phyloP scores from a whole-genome alignment of 2,113 vertebrate species.

The Percopsis transmontana region DNA sequence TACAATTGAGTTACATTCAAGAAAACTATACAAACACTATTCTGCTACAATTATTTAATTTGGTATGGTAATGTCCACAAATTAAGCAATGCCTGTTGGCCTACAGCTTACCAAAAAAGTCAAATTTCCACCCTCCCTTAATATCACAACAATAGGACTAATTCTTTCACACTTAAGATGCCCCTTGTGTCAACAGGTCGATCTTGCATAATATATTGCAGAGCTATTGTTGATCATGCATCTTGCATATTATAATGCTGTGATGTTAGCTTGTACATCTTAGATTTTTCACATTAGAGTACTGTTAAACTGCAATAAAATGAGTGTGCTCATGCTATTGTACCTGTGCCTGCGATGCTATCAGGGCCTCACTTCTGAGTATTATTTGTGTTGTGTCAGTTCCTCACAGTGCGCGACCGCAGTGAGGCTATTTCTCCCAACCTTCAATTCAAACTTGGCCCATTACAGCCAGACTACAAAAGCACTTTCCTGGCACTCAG shows the following conservation, averaged over 20 bases:
- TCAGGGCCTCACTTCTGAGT: slow-evolving; percentile 72
- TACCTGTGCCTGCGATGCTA: slow-evolving; percentile 73
- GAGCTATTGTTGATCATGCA: too few relatives aligned
- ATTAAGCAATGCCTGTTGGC: too few relatives aligned
- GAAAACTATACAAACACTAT: background rate
- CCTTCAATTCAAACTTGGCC: slow-evolving; percentile 86
- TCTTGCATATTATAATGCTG: too few relatives aligned
- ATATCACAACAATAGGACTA: slow-evolving; percentile 2
- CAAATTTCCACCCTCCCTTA: too few relatives aligned
- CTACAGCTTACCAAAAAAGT: too few relatives aligned
- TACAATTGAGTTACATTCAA: background rate
- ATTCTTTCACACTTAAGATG: slow-evolving; percentile 15
- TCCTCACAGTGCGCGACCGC: slow-evolving; percentile 77
- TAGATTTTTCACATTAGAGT: slow-evolving; percentile 59
- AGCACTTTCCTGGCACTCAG: slow-evolving; percentile 85
- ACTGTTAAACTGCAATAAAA: slow-evolving; percentile 76
- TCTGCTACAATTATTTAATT: too few relatives aligned
- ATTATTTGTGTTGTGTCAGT: slow-evolving; percentile 83
- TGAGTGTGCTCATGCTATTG: slow-evolving; percentile 72
- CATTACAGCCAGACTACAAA: slow-evolving; percentile 87
- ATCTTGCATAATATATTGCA: too few relatives aligned
- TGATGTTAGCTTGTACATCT: slow-evolving; percentile 5
- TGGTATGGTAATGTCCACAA: too few relatives aligned
- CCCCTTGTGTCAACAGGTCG: slow-evolving; percentile 26
- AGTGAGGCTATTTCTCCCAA: slow-evolving; percentile 83